A percentile compares a stretch with the other conserved stretches of the same genome.
Evolutionary conservation across 2,113 vertebrate species (phyloP).

Genomic region (Pollachius pollachius): DNA sequence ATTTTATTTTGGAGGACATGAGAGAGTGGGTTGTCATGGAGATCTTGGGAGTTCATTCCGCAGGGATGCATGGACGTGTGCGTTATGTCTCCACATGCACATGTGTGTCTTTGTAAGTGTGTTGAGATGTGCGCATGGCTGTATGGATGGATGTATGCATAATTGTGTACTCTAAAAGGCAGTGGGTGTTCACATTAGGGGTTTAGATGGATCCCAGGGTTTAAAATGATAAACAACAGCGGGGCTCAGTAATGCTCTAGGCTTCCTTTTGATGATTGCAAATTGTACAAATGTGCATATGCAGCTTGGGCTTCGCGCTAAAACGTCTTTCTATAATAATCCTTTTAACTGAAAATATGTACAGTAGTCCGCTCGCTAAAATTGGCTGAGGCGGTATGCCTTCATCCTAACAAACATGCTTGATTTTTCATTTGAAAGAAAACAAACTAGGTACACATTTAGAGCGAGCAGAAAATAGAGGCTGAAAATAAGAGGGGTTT

Average conservation of each 20-base stretch:
- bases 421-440: slow-evolving; percentile 54
- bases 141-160: background rate
- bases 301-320: slow-evolving; percentile 46
- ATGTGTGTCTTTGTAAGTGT: background rate
- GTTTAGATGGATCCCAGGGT: slow-evolving; percentile 50
- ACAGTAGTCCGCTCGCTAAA: slow-evolving; percentile 38
- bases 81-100: background rate
- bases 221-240: slow-evolving; percentile 54
- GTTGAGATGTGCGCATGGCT: no score
- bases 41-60: slow-evolving; percentile 45
- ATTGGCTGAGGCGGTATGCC: slow-evolving; percentile 33
- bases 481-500: slow-evolving; percentile 19
- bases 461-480: slow-evolving; percentile 28
- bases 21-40: slow-evolving; percentile 61
- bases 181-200: slow-evolving; percentile 32
- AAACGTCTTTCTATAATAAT: slow-evolving; percentile 38
- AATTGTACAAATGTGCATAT: slow-evolving; percentile 48
- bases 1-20: slow-evolving; percentile 25
- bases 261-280: slow-evolving; percentile 53
- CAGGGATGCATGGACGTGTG: slow-evolving; percentile 16
- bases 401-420: slow-evolving; percentile 50
- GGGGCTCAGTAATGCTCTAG: slow-evolving; percentile 50
- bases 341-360: slow-evolving; percentile 44
- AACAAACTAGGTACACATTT: slow-evolving; percentile 34
- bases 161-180: slow-evolving; percentile 23